Evolutionary conservation across 2,113 vertebrate genomes (phyloP), one percentile per base, ranked within the genome.

Genomic region (Hyperoodon ampullatus): DNA sequence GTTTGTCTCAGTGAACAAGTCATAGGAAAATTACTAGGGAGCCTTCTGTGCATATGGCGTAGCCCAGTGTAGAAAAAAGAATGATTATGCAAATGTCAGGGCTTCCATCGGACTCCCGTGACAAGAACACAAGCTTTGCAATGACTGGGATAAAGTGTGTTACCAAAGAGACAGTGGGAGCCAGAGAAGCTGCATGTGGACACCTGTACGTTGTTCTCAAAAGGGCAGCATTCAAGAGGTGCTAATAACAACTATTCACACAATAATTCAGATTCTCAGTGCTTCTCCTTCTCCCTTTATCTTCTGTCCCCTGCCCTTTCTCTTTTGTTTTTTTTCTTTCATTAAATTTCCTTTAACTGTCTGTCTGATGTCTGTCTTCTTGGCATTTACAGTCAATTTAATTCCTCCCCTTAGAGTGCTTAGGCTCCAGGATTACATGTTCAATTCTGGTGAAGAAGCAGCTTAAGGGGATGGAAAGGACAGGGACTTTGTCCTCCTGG

Each of bases 11-110:
- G 39, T 65, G 87, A 97, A 71, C 28, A 96, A 93, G 58, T 94
- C 86, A 81, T 12, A 93, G 70, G 44, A 77, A 98, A 96, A 97
- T 97, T 83, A 95, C 68, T 55, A 15, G 24, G 16, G 21, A 70
- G 6, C 3, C 65, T 94, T 97, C 89, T 97, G 44, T 15, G 87
- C 80, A 53, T 28, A 89, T 80, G 90, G 16, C 91, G 39, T 95
- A 94, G 82, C 65, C 2, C 33, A 94, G 10, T 28, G 74, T 89
- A 93, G 84, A 90, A 95, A 68, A 93, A 89, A 7, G 13, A 93
- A 95, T 30, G 83, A 71, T 71, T 98, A 95, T 87, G 88, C 96
- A 97, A 98, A 96, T 82, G 63, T 97, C 53, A 65, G 23, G 90
- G 65, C 39, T 95, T 63, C 55, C 94, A 66, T 61, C 30, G 63